Evolutionary conservation across 1,140 invertebrate genomes (phyloP), one percentile per base, ranked within the genome.

Genomic region (Leptinotarsa undecemlineata): DNA sequence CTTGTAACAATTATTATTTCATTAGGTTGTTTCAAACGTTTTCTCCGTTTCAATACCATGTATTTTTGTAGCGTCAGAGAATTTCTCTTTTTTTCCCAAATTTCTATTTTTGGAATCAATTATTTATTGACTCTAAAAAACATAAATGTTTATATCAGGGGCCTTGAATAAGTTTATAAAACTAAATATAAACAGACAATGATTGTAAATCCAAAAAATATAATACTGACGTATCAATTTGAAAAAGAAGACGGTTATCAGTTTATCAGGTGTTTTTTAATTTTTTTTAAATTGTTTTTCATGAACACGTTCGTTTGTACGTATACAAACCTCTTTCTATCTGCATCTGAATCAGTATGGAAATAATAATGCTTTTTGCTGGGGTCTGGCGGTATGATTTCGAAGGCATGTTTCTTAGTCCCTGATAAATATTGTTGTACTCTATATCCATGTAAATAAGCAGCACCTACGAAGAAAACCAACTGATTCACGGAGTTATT

Each of bases 381-480:
- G 1, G 92, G 87, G 79, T 96, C 94, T 4, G 95, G 93, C 51
- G 97, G 95, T 81, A 95, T 90, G 42, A 98, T 90, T 86, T 96
- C 95, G 86, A 98, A 98, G 20, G 94, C 93, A 85, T 94, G 94
- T 84, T 95, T 96, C 81, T 94, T 92, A 64, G 92, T 92, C 20
- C 91, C 91, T 8, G 92, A 89, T 3, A 90, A 90, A 78, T 92
- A 92, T 72, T 91, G 91, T 85, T 96, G 94, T 72, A 98, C 94
- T 82, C 92, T 90, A 86, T 97, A 98, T 64, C 96, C 96, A 84
- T 98, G 96, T n/a, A 98, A 88, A 86, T 95, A 96, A 62, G 94
- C 93, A 84, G 97, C 94, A 68, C 96, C 95, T 85, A 47, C 13
- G 80, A 80, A 19, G 71, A 75, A 68, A 15, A 23, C 0, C 17